phyloP scores from a whole-genome alignment of 2,113 vertebrate genomes.

The Arenaria interpres region DNA sequence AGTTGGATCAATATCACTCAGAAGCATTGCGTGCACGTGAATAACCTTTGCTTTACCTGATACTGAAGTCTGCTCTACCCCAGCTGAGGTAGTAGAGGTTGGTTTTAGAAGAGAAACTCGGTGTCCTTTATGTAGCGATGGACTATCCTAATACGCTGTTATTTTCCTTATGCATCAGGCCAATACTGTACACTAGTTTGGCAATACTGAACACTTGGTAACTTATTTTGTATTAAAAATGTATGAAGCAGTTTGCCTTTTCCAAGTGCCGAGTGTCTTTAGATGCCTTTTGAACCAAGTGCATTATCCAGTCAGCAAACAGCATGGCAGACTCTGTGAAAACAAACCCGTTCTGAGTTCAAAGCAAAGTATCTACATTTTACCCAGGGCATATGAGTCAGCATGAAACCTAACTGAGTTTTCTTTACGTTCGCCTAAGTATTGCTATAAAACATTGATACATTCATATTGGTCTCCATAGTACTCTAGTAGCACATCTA shows the following conservation, averaged over 20 bases:
- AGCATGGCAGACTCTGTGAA: not conserved
- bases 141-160: not conserved
- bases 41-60: not conserved
- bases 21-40: not conserved
- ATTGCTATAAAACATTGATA: not conserved
- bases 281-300: not conserved
- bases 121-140: not conserved
- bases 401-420: not conserved
- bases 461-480: not conserved
- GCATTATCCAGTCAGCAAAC: not conserved
- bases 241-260: not conserved
- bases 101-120: not conserved
- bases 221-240: not conserved
- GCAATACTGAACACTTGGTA: not conserved
- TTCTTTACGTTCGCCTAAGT: not conserved
- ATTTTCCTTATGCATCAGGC: not conserved
- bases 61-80: not conserved
- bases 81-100: not conserved
- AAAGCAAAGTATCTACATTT: not conserved
- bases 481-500: not conserved
- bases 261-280: not conserved
- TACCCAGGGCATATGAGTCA: not conserved
- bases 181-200: rapidly evolving
- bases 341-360: not conserved
- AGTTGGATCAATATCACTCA: not conserved